Conservation (phyloP, 2,113 vertebrate species). For the Mirza zaza region DNA sequence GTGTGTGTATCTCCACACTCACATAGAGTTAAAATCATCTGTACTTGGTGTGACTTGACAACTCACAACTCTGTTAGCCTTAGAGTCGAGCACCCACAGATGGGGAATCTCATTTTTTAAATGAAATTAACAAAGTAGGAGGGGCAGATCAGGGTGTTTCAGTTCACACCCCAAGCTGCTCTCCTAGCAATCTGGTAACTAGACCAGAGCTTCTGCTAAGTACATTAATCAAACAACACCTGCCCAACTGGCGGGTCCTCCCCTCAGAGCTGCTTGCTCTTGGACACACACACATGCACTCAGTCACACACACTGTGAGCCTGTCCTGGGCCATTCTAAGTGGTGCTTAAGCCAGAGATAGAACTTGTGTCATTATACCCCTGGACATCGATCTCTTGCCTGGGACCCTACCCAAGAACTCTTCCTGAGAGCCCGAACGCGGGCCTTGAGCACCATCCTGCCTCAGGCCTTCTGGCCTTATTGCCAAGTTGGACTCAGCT, state of each 20-base stretch:
- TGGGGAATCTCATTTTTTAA: not conserved
- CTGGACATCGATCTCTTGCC: not conserved
- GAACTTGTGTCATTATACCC: not conserved
- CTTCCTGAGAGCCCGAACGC: not conserved
- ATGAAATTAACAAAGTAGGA: slow-evolving; percentile 27
- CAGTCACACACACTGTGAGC: not conserved
- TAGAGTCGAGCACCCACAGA: not conserved
- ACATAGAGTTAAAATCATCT: not conserved
- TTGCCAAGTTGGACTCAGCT: not conserved
- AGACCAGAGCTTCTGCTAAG: not conserved
- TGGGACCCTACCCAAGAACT: not conserved
- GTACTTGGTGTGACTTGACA: not conserved
- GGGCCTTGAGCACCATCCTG: not conserved
- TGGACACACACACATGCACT: not conserved
- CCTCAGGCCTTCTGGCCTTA: not conserved
- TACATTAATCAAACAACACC: not conserved
- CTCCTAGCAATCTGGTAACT: not conserved
- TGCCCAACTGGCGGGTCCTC: not conserved
- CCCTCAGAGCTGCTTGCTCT: not conserved
- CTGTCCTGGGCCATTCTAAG: not conserved
- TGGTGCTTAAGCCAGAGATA: not conserved
- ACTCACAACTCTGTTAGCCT: not conserved
- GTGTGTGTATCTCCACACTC: not conserved
- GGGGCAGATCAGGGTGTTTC: not conserved
- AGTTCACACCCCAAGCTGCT: not conserved